Evolutionary conservation across 2,888 invertebrate genomes (phyloP), one percentile per base, ranked within the genome.

Genomic region (Apamea monoglypha): DNA sequence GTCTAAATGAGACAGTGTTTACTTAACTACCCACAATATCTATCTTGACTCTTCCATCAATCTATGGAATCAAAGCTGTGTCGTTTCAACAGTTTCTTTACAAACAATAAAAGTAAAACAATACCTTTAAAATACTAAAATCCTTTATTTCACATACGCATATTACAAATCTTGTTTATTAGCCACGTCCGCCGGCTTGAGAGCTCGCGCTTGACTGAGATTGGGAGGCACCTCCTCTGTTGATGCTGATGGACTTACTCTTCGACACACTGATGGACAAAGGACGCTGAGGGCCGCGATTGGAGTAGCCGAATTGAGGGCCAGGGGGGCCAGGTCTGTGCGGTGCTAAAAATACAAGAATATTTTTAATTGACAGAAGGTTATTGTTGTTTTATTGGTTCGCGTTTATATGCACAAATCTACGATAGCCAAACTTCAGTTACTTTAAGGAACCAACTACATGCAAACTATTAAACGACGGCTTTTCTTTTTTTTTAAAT

Each of bases 211-310:
- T 87, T 16, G 87, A 81, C 47, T 85, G 80, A n/a, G 84, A 70
- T 53, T 56, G 25, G 21, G 67, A 47, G 12, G 2, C 71, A 6
- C 92, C 88, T 10, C 92, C 87, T 1, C 80, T 93, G 47, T 90
- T 89, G 44, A 93, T 92, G 71, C 91, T 92, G 40, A 94, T 90
- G 74, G 84, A 86, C 50, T 83, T 86, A n/a, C 93, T 94, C 88
- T 94, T 94, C 36, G 94, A 91, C 40, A 93, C 91, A 70, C 92
- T 94, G 6, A 94, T 84, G 14, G 75, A 44, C 4, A 80, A 2
- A 32, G 76, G 74, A 10, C 69, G 74, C 44, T 66, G 73, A 1
- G 21, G 1, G 3, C 85, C 61, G 8, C 59, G 80, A 8, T 21
- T n/a, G 8, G 21, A 1, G 32, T 2, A n/a, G 1, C 69, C 85